Conservation (phyloP, 64 coral and sea anemone species). For the Astreopora myriophthalma region DNA sequence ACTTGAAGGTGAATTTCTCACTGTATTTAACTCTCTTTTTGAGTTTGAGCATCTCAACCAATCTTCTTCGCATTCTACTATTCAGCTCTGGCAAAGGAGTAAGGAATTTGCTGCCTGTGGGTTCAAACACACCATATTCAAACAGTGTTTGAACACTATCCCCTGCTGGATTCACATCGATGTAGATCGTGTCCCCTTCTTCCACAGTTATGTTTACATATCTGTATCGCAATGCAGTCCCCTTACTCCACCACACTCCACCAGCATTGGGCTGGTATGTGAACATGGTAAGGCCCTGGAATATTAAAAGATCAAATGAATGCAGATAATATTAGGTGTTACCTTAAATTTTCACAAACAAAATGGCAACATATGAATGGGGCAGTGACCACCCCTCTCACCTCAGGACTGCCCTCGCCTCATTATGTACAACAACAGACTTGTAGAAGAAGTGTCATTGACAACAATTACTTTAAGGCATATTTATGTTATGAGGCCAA, state of each 20-base stretch:
- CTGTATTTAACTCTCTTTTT: slow-evolving; percentile 29
- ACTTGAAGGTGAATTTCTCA: slow-evolving; percentile 59
- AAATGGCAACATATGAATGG: neutral
- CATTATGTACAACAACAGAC: too few species aligned
- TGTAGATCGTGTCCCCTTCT: slow-evolving; percentile 44
- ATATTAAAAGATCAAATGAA: neutral
- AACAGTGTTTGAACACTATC: slow-evolving; percentile 56
- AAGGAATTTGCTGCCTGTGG: slow-evolving; percentile 64
- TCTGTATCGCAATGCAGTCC: slow-evolving; percentile 31
- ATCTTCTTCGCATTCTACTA: slow-evolving; percentile 38
- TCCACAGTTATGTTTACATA: slow-evolving; percentile 46
- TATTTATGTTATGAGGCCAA: too few species aligned
- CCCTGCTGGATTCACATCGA: slow-evolving; percentile 49
- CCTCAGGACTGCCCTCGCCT: too few species aligned
- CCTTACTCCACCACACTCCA: slow-evolving; percentile 59
- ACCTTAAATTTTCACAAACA: neutral
- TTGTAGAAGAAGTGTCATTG: too few species aligned
- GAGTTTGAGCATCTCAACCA: slow-evolving; percentile 40
- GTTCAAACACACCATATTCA: slow-evolving; percentile 55
- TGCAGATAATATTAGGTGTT: neutral
- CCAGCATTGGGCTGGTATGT: slow-evolving; percentile 6
- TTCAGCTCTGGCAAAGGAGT: slow-evolving; percentile 27
- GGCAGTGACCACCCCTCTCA: too few species aligned
- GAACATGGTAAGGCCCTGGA: slow-evolving; percentile 46
- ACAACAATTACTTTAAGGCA: too few species aligned